Percentiles rank a stretch among this genome's conserved stretches.
These are phyloP conservation scores for Melieria omissa DNA, from an alignment of 2,888 invertebrate species.

Conservation along the genomic window DNA sequence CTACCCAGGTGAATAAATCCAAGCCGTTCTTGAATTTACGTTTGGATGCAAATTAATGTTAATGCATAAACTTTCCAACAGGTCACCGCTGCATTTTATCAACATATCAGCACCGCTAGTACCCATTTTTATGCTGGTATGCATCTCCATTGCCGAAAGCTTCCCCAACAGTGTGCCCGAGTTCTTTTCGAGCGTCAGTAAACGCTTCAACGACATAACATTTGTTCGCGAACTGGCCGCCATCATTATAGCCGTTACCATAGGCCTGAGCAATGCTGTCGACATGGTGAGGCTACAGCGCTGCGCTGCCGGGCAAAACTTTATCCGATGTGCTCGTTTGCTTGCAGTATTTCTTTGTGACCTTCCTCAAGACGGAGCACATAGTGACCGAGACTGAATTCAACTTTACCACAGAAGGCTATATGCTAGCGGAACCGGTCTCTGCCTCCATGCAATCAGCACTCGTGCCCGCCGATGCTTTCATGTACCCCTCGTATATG, in stretches of 20 bases:
- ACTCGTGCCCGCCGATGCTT: constrained; percentile 51
- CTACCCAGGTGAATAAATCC: constrained; percentile 68
- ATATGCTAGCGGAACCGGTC: constrained; percentile 47
- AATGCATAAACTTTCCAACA: constrained; percentile 7
- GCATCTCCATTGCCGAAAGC: constrained; percentile 65
- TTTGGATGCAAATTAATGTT: neutral
- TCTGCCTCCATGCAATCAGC: constrained; percentile 50
- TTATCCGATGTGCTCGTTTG: constrained; percentile 2
- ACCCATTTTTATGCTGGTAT: constrained; percentile 62
- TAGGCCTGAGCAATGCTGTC: constrained; percentile 71
- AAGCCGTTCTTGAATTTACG: neutral
- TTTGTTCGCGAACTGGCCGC: constrained; percentile 71
- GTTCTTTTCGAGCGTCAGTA: constrained; percentile 69
- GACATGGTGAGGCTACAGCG: constrained; percentile 70
- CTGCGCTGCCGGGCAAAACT: neutral
- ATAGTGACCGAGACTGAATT: constrained; percentile 55
- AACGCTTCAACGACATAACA: constrained; percentile 70
- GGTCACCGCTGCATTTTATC: constrained; percentile 60
- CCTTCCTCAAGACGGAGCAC: constrained; percentile 51
- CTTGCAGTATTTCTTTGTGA: constrained; percentile 51
- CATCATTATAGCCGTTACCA: constrained; percentile 70
- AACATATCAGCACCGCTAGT: constrained; percentile 61
- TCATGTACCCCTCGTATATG: constrained; percentile 77
- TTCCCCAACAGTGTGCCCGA: constrained; percentile 66
- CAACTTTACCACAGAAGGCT: constrained; percentile 46